Conservation (phyloP, 2,113 vertebrate species). For the Aspiorhynchus laticeps region DNA sequence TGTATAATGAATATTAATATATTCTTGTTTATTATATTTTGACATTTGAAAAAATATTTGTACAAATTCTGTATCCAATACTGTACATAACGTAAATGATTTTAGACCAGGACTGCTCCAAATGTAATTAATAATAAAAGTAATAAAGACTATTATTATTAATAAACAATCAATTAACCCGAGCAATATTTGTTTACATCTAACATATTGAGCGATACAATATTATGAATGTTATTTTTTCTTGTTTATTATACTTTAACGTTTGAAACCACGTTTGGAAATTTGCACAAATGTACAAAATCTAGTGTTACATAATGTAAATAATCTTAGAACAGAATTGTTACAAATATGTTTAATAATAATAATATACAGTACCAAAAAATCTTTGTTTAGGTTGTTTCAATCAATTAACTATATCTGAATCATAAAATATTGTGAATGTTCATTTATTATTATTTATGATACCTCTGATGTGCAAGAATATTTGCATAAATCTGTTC, state of each 20-base stretch:
- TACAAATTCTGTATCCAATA: background rate
- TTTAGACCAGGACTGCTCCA: background rate
- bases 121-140: background rate
- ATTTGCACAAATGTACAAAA: background rate
- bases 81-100: background rate
- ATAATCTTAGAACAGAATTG: background rate
- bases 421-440: background rate
- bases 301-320: background rate
- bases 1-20: too few species aligned
- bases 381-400: background rate
- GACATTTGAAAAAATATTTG: background rate
- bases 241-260: background rate
- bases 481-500: background rate
- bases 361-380: background rate
- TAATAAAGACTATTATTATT: background rate
- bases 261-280: background rate
- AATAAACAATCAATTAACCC: background rate
- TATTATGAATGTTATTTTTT: background rate
- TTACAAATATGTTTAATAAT: background rate
- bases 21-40: background rate
- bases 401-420: background rate
- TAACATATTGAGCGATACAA: background rate
- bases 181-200: background rate
- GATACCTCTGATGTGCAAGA: background rate
- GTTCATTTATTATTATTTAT: constrained; percentile 14